Base-by-base conservation (phyloP, 2,797 vertebrate species). In the Rhincodon typus region DNA sequence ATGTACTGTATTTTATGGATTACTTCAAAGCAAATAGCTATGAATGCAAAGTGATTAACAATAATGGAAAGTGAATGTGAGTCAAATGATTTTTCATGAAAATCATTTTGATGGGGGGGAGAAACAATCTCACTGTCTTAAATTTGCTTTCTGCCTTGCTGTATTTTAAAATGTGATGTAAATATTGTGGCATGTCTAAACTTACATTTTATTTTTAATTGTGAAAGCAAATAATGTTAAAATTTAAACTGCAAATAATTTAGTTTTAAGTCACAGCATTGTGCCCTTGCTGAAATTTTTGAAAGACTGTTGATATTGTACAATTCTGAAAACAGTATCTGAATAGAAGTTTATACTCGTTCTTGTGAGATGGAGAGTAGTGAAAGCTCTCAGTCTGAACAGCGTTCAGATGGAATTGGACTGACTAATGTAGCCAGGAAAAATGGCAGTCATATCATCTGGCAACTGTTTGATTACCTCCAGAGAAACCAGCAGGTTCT, bases 11-110 rank as follows among this genome's bases (percentile, higher is more conserved):
- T 95, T 95, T 77, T 95, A 95, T 38, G 74, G 94, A 95, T 95
- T 77, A 95, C 82, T 77, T 77, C 70, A 95, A 95, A 72, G 70
- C 25, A 74, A 95, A 95, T 50, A 57, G 46, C 70, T 74, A 95
- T 25, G n/a, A 30, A 69, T 21, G 19, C 86, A 93, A 66, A 93
- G 12, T 74, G 70, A 74, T 95, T 95, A 95, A 53, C 70, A 95
- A 95, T 74, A 95, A 95, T 50, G 94, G 94, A 95, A 95, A 95
- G 70, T 95, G 94, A 17, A 95, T 94, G 67, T 12, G 38, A 70
- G 50, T 94, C 93, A 94, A 94, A 72, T 74, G 72, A 27, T 30
- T 94, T 72, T 72, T 72, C 25, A 50, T 69, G 12, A 38, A 94
- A 94, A 94, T n/a, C 38, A 94, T 94, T 94, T 95, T 72, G 94